phyloP scores from a whole-genome alignment of 2,797 vertebrate genomes.

The Hephaestus fuliginosus region DNA sequence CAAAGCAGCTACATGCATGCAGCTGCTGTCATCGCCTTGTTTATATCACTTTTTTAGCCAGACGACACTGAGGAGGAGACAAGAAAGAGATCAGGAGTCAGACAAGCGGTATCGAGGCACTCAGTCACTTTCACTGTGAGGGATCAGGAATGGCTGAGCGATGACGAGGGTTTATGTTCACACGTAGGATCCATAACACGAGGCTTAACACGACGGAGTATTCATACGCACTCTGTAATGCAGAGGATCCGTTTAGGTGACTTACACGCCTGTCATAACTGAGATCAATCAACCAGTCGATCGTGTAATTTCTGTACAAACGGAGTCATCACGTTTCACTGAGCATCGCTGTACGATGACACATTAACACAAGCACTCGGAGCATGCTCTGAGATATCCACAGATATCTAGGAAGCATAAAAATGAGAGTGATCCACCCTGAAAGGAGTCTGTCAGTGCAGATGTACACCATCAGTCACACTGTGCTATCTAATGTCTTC shows the following conservation, averaged over 20 bases:
- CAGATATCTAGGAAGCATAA: conserved; percentile 24
- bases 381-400: conserved; percentile 1
- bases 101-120: background rate
- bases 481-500: background rate
- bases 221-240: conserved; percentile 3
- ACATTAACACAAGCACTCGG: background rate
- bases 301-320: conserved; percentile 50
- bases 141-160: conserved; percentile 3
- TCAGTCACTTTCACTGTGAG: conserved; percentile 5
- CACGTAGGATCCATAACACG: background rate
- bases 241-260: conserved; percentile 34
- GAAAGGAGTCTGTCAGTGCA: conserved; percentile 7
- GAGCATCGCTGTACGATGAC: conserved; percentile 38
- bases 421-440: background rate
- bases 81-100: background rate
- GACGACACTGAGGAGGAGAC: conserved; percentile 19
- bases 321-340: conserved; percentile 51
- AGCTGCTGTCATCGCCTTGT: conserved; percentile 53
- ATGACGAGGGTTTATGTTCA: conserved; percentile 16
- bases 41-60: conserved; percentile 38
- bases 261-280: conserved; percentile 50
- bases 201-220: background rate
- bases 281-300: conserved; percentile 52
- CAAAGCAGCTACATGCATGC: conserved; percentile 58
- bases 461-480: background rate